phyloP scores from a whole-genome alignment of 2,113 vertebrate species.

The Oryzias melastigma region DNA sequence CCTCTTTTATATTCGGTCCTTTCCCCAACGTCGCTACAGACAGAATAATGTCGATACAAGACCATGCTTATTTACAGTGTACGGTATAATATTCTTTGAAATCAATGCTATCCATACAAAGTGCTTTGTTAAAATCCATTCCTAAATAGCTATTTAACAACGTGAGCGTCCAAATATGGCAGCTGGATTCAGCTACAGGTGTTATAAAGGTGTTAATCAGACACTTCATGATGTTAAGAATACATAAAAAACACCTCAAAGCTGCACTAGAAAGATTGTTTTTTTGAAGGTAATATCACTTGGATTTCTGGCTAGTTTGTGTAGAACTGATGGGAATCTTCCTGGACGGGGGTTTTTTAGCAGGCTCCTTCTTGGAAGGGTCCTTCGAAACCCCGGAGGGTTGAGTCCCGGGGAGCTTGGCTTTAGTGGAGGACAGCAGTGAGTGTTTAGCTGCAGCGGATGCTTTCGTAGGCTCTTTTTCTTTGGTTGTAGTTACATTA shows the following conservation, averaged over 20 bases:
- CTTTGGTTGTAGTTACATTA: slow-evolving; percentile 69
- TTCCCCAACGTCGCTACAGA: slow-evolving; percentile 61
- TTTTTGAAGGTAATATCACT: slow-evolving; percentile 72
- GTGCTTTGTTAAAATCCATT: slow-evolving; percentile 77
- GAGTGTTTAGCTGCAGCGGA: slow-evolving; percentile 82
- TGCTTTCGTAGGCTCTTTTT: slow-evolving; percentile 79
- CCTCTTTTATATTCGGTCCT: slow-evolving; percentile 41
- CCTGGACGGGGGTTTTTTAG: slow-evolving; percentile 82
- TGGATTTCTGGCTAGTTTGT: slow-evolving; percentile 87
- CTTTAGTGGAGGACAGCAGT: slow-evolving; percentile 82
- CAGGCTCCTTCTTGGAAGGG: slow-evolving; percentile 65
- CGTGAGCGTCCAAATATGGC: slow-evolving; percentile 52
- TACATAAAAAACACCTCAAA: slow-evolving; percentile 63
- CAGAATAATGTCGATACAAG: slow-evolving; percentile 65
- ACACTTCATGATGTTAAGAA: slow-evolving; percentile 33
- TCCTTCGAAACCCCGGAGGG: slow-evolving; percentile 79
- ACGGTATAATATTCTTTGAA: slow-evolving; percentile 59
- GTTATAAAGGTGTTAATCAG: slow-evolving; percentile 47
- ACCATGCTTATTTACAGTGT: slow-evolving; percentile 70
- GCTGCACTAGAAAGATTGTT: slow-evolving; percentile 77
- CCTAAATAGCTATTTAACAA: slow-evolving; percentile 61
- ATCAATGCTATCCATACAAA: slow-evolving; percentile 74
- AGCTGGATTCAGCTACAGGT: slow-evolving; percentile 65
- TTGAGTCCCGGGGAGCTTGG: slow-evolving; percentile 83
- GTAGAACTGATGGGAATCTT: slow-evolving; percentile 88